phyloP scores from a whole-genome alignment of 2,888 invertebrate species.

The Leucophenga montana region DNA sequence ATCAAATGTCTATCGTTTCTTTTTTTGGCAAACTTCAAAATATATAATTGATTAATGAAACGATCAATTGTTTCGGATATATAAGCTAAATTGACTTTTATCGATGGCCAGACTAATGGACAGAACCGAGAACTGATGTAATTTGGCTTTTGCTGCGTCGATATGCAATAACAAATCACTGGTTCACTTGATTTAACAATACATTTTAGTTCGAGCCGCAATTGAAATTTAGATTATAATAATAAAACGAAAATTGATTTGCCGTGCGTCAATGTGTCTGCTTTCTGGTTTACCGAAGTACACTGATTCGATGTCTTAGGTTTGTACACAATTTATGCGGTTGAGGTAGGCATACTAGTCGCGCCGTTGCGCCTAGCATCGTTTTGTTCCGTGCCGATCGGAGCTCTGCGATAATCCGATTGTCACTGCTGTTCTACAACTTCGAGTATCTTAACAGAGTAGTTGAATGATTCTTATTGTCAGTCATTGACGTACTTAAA shows the following conservation, averaged over 20 bases:
- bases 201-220: background rate
- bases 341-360: conserved; percentile 48
- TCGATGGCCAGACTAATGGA: background rate
- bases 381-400: no score
- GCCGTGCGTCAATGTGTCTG: conserved; percentile 19
- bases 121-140: background rate
- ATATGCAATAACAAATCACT: background rate
- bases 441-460: no score
- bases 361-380: no score
- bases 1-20: no score
- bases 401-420: no score
- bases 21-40: background rate
- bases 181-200: background rate
- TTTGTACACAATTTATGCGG: conserved; percentile 52
- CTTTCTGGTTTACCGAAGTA: conserved; percentile 36
- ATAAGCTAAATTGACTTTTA: background rate
- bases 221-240: conserved; percentile 36
- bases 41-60: background rate
- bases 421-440: no score
- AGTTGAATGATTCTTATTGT: no score
- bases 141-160: background rate
- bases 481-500: no score
- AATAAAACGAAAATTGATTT: conserved; percentile 14
- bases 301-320: conserved; percentile 43
- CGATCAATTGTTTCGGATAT: background rate